phyloP scores from a whole-genome alignment of 2,113 vertebrate species.

The Ardeotis arabs region DNA sequence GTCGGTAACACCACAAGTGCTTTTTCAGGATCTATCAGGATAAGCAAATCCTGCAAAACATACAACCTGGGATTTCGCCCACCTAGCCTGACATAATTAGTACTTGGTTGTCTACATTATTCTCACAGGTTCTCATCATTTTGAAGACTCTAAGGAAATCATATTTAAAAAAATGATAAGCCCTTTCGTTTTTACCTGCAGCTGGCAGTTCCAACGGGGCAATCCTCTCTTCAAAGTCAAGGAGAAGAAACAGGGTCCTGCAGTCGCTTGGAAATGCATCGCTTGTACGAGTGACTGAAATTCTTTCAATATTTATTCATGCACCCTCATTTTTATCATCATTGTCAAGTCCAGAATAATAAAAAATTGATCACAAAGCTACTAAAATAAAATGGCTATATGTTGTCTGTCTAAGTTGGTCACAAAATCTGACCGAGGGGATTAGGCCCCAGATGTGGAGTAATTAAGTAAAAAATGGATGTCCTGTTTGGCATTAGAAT shows the following conservation, averaged over 20 bases:
- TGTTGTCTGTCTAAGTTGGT: constrained; percentile 50
- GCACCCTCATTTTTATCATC: constrained; percentile 23
- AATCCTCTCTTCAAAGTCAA: not conserved
- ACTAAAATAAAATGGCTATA: constrained; percentile 65
- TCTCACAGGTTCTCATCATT: not conserved
- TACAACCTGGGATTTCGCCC: not conserved
- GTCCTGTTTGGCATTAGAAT: constrained; percentile 26
- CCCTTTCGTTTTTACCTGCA: not conserved
- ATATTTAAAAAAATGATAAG: rapidly evolving
- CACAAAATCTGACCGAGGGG: constrained; percentile 42
- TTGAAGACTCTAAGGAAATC: not conserved
- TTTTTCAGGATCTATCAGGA: not conserved
- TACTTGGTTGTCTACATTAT: not conserved
- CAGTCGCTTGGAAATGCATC: not conserved
- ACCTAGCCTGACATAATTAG: not conserved
- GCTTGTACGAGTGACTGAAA: constrained; percentile 3
- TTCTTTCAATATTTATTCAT: constrained; percentile 30
- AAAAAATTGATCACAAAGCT: constrained; percentile 48
- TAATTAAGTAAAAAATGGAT: constrained; percentile 50
- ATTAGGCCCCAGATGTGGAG: constrained; percentile 36
- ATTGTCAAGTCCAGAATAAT: constrained; percentile 35
- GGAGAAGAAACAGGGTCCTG: not conserved
- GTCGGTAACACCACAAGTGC: rapidly evolving
- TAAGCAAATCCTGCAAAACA: not conserved
- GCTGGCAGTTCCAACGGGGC: not conserved